A percentile compares a stretch with the other conserved stretches of the same genome.
Evolutionary conservation across 2,113 vertebrate genomes (phyloP).

Genomic region (Carassius auratus): DNA sequence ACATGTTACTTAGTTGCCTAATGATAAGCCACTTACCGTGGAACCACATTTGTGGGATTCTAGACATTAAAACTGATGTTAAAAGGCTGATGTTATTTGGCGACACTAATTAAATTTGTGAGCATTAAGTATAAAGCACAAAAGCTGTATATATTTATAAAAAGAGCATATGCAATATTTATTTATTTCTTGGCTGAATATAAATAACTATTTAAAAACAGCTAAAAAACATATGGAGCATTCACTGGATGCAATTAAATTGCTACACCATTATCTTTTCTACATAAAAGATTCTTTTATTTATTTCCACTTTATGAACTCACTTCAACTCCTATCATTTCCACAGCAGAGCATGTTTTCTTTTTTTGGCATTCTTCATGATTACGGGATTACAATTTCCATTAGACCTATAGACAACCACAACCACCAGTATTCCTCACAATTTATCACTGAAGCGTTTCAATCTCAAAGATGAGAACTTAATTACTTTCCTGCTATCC

Average conservation of each 20-base stretch:
- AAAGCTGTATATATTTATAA: too few relatives aligned
- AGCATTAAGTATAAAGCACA: too few relatives aligned
- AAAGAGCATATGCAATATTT: not conserved
- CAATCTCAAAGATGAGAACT: conserved; percentile 31
- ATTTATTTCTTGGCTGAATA: too few relatives aligned
- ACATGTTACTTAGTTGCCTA: too few relatives aligned
- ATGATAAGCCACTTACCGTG: too few relatives aligned
- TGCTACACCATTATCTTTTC: not conserved
- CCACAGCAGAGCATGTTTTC: not conserved
- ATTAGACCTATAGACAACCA: conserved; percentile 1
- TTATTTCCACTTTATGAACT: not conserved
- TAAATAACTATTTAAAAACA: too few relatives aligned
- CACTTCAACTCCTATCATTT: not conserved
- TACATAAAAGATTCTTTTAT: not conserved
- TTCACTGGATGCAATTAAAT: not conserved
- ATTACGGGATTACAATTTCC: conserved; percentile 11
- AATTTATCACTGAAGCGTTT: conserved; percentile 22
- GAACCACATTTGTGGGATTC: too few relatives aligned
- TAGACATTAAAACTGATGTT: too few relatives aligned
- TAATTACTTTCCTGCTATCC: conserved; percentile 36
- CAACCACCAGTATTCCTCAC: conserved; percentile 23
- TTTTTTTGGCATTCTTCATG: not conserved
- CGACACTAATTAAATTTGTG: too few relatives aligned
- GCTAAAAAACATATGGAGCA: not conserved
- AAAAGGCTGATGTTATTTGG: too few relatives aligned